These are phyloP conservation scores for Callionymus lyra DNA, from an alignment of 2,113 vertebrate genomes.

Conservation along the genomic window DNA sequence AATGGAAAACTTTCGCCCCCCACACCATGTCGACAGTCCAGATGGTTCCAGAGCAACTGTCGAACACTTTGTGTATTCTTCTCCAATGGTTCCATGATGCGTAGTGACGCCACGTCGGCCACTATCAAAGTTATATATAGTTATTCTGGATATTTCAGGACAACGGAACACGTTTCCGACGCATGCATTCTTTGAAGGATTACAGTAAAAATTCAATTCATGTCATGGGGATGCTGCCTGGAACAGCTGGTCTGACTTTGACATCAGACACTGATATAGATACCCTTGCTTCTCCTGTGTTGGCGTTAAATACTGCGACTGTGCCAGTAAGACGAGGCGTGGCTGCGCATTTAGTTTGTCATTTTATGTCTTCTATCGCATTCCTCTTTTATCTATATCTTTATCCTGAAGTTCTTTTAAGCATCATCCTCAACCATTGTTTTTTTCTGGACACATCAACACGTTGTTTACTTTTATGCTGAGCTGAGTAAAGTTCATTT, in stretches of 20 bases:
- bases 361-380: constrained; percentile 40
- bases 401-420: constrained; percentile 17
- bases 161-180: constrained; percentile 62
- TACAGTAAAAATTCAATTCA: constrained; percentile 66
- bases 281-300: constrained; percentile 58
- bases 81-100: constrained; percentile 45
- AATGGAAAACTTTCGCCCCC: neutral
- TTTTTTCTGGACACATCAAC: neutral
- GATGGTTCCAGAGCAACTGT: constrained; percentile 38
- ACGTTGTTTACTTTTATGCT: neutral
- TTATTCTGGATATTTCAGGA: constrained; percentile 63
- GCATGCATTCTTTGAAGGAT: constrained; percentile 69
- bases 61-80: constrained; percentile 43
- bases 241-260: constrained; percentile 70
- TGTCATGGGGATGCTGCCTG: constrained; percentile 56
- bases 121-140: constrained; percentile 43
- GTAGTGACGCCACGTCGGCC: constrained; percentile 40
- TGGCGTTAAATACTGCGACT: constrained; percentile 55
- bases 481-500: no score
- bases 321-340: constrained; percentile 41
- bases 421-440: neutral
- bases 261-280: constrained; percentile 68
- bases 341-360: constrained; percentile 38
- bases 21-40: neutral
- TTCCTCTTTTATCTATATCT: no score